Percentiles rank a stretch among this genome's conserved stretches.
phyloP scores from a whole-genome alignment of 2,797 vertebrate species.

The Balearica regulorum region DNA sequence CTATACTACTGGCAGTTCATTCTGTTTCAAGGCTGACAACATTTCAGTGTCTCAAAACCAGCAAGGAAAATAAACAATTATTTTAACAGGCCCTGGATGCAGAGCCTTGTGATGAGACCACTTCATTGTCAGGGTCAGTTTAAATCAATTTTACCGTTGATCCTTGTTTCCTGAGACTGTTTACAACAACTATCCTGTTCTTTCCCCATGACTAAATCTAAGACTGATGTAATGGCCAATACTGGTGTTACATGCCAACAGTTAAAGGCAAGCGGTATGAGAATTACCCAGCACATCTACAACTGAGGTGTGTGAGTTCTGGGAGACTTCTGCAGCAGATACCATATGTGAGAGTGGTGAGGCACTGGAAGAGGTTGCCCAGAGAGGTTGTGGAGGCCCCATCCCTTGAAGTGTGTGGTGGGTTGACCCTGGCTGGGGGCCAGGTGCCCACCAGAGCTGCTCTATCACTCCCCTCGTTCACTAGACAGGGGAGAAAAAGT shows the following conservation, averaged over 20 bases:
- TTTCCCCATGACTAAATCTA: not conserved
- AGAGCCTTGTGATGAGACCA: not conserved
- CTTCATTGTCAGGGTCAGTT: slow-evolving; percentile 6
- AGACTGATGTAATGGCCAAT: not conserved
- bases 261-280: not conserved
- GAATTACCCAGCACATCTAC: not conserved
- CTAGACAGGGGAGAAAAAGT: no score
- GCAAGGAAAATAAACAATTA: not conserved
- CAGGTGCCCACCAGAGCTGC: no score
- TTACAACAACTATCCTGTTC: not conserved
- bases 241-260: not conserved
- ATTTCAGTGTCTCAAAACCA: slow-evolving; percentile 16
- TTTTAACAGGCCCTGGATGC: not conserved
- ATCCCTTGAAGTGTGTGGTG: no score
- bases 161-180: not conserved
- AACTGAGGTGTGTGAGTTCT: not conserved
- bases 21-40: slow-evolving; percentile 10
- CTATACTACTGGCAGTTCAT: slow-evolving; percentile 4
- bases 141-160: slow-evolving; percentile 20
- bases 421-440: no score
- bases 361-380: no score
- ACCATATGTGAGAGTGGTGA: no score
- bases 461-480: no score
- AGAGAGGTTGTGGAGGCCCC: no score
- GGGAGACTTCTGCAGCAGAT: not conserved